phyloP scores from a whole-genome alignment of 2,888 invertebrate species.

The Mechanitis mazaeus region DNA sequence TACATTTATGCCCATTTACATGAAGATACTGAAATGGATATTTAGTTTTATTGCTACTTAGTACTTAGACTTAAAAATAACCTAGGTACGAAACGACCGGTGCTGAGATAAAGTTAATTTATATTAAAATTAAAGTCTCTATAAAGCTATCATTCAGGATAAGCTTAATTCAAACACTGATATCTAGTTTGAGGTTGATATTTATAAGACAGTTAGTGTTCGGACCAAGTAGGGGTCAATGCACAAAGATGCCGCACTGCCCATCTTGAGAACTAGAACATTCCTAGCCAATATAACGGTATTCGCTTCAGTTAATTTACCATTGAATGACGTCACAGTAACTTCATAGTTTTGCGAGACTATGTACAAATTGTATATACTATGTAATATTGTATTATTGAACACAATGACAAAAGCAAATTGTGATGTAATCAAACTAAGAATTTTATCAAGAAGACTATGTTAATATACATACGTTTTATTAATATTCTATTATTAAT shows the following conservation, averaged over 20 bases:
- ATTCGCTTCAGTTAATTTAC: constrained; percentile 48
- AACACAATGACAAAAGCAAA: too few species aligned
- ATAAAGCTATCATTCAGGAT: not conserved
- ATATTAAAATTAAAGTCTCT: not conserved
- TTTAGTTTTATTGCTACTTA: constrained; percentile 31
- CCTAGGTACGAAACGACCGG: constrained; percentile 1
- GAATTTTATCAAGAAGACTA: too few species aligned
- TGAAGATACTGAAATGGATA: constrained; percentile 34
- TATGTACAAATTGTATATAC: too few species aligned
- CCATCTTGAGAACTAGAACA: constrained; percentile 37
- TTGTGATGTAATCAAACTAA: too few species aligned
- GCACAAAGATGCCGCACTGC: constrained; percentile 63
- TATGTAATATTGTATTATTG: too few species aligned
- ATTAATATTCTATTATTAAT: too few species aligned
- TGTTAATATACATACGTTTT: too few species aligned
- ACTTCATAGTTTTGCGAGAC: too few species aligned
- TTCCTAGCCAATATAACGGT: constrained; percentile 47
- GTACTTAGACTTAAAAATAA: constrained; percentile 10
- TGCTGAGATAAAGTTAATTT: not conserved
- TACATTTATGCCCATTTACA: constrained; percentile 50
- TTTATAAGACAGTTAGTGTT: constrained; percentile 53
- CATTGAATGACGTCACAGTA: constrained; percentile 10
- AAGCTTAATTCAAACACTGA: constrained; percentile 14
- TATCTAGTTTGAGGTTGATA: constrained; percentile 34
- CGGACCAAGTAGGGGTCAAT: constrained; percentile 66